Percentiles rank a stretch among this genome's conserved stretches.
Evolutionary conservation across 1,140 invertebrate species (phyloP).

Genomic region (Thaumatotibia leucotreta): DNA sequence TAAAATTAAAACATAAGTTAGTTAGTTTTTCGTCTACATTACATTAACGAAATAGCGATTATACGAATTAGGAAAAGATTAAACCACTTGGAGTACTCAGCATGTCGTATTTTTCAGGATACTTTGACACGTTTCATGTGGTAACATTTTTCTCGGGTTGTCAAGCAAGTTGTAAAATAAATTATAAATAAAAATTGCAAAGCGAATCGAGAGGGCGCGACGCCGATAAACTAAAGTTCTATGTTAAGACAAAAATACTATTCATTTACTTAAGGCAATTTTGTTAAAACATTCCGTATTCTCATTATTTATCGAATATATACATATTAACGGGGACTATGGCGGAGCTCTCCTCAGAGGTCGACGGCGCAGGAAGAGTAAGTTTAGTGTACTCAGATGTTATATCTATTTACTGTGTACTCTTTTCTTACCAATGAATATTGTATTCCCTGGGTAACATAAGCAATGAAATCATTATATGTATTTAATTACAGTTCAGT

Average conservation of each 20-base stretch:
- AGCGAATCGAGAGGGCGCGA: neutral
- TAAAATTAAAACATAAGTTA: no score
- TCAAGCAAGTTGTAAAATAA: no score
- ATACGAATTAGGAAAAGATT: no score
- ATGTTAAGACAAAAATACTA: neutral
- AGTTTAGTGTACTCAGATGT: neutral
- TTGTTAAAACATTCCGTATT: neutral
- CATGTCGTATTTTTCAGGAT: neutral
- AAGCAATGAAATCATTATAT: neutral
- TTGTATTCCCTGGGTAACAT: no score
- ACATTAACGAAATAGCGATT: no score
- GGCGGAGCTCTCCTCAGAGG: neutral
- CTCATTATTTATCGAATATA: neutral
- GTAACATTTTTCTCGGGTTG: neutral
- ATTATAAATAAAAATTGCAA: neutral
- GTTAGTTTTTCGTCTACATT: neutral
- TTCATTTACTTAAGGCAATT: neutral
- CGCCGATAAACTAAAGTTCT: neutral
- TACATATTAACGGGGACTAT: neutral
- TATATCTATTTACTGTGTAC: neutral
- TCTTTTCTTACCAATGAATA: neutral
- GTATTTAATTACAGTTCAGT: constrained; percentile 24
- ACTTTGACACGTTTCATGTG: neutral
- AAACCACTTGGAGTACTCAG: no score
- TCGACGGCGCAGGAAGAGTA: neutral